Percentiles rank a stretch among this genome's conserved stretches.
Evolutionary conservation across 2,888 invertebrate species (phyloP).

Genomic region (Lycocerus yunnanus): DNA sequence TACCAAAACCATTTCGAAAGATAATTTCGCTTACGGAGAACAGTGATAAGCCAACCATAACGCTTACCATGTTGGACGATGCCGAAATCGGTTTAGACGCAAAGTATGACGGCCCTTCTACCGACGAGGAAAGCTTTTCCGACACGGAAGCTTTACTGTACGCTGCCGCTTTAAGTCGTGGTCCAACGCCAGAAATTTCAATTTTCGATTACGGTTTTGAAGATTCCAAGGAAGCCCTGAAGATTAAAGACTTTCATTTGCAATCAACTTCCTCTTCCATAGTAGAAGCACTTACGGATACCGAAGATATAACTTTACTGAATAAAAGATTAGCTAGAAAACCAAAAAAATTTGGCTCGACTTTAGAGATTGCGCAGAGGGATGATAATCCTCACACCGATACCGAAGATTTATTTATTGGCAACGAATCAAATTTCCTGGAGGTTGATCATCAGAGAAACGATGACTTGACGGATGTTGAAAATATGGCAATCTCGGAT

Average conservation of each 20-base stretch:
- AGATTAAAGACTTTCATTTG: constrained; percentile 16
- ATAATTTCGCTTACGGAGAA: constrained; percentile 6
- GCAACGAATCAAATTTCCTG: constrained; percentile 13
- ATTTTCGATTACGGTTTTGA: constrained; percentile 40
- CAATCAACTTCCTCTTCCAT: constrained; percentile 5
- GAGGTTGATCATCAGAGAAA: not conserved
- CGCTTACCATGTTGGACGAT: constrained; percentile 3
- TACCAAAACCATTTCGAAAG: constrained; percentile 25
- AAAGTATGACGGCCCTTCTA: constrained; percentile 5
- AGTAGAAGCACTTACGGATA: constrained; percentile 37
- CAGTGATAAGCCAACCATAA: constrained; percentile 6
- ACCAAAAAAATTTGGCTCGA: constrained; percentile 16
- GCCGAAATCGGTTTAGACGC: not conserved
- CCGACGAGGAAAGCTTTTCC: constrained; percentile 37
- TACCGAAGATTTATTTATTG: constrained; percentile 53
- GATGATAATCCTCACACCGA: constrained; percentile 54
- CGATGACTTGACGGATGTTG: constrained; percentile 52
- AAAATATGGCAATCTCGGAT: constrained; percentile 52
- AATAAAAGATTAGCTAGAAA: constrained; percentile 31
- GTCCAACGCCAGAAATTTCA: constrained; percentile 38
- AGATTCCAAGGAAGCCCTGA: constrained; percentile 34
- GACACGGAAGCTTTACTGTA: constrained; percentile 38
- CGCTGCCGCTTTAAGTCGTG: constrained; percentile 26
- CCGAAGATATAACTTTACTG: constrained; percentile 40
- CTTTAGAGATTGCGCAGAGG: not conserved